Conservation (phyloP, 2,113 vertebrate species). For the Steatornis caripensis region DNA sequence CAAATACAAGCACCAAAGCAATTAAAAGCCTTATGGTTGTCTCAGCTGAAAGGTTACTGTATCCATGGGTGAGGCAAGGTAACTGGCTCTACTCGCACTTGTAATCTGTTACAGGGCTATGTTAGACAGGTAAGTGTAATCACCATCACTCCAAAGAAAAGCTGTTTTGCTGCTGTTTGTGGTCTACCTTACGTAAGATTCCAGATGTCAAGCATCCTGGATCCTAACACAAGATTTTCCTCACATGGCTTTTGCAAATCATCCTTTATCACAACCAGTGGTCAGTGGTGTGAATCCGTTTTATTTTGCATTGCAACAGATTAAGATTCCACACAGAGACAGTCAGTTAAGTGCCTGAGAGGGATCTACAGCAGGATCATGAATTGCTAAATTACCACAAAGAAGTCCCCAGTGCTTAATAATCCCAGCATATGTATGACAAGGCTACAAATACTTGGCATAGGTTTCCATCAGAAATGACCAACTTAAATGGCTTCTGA, state of each 20-base stretch:
- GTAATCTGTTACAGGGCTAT: not conserved
- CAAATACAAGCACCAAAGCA: not conserved
- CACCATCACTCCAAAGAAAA: not conserved
- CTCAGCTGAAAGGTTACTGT: not conserved
- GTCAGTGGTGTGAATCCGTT: not conserved
- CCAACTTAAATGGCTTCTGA: not conserved
- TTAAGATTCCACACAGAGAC: not conserved
- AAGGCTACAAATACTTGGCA: not conserved
- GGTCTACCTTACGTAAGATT: not conserved
- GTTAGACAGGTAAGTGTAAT: not conserved
- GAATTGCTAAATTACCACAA: not conserved
- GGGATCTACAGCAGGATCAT: not conserved
- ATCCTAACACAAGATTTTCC: not conserved
- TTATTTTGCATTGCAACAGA: not conserved
- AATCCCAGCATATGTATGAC: not conserved
- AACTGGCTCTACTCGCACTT: not conserved
- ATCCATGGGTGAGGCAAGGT: not conserved
- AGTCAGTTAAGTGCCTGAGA: not conserved
- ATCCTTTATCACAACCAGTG: not conserved
- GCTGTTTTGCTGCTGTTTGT: not conserved
- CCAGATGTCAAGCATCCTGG: not conserved
- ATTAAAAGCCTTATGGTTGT: not conserved
- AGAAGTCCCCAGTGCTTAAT: not conserved
- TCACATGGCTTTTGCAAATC: not conserved
- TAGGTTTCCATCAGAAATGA: not conserved